Evolutionary conservation across 2,888 invertebrate genomes (phyloP).

Genomic region (Bursaphelenchus okinawaensis): DNA sequence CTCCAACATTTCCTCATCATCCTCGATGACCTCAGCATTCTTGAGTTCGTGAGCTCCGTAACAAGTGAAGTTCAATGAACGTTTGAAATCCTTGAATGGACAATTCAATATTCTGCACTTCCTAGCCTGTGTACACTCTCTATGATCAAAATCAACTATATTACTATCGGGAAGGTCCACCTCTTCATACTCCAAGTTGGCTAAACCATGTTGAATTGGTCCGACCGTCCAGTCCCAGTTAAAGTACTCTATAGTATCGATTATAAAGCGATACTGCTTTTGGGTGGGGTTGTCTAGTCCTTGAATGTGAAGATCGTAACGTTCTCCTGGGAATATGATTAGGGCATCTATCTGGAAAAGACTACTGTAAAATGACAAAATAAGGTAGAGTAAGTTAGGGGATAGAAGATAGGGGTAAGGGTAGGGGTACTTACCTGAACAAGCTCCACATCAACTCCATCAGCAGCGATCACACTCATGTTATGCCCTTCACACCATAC

Average conservation of each 20-base stretch:
- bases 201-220: conserved; percentile 40
- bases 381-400: background rate
- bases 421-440: conserved; percentile 21
- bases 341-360: conserved; percentile 35
- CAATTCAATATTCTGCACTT: conserved; percentile 42
- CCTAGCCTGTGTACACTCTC: conserved; percentile 28
- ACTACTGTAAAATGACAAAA: no score
- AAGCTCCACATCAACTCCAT: conserved; percentile 47
- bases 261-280: conserved; percentile 30
- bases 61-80: conserved; percentile 36
- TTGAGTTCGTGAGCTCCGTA: conserved; percentile 35
- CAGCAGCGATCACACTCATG: conserved; percentile 45
- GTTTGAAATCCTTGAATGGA: conserved; percentile 37
- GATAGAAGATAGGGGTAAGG: background rate
- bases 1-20: conserved; percentile 16
- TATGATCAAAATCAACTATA: conserved; percentile 39
- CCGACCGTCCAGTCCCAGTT: conserved; percentile 40
- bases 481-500: conserved; percentile 45
- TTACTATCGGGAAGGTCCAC: conserved; percentile 16
- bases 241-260: conserved; percentile 37
- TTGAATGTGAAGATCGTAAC: conserved; percentile 49
- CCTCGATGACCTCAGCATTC: conserved; percentile 17
- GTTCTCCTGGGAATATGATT: conserved; percentile 51
- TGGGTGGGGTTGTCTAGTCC: conserved; percentile 24
- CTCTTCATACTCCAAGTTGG: conserved; percentile 40